These are phyloP conservation scores for Argyresthia albistria DNA, from an alignment of 2,888 invertebrate species.

Conservation along the genomic window DNA sequence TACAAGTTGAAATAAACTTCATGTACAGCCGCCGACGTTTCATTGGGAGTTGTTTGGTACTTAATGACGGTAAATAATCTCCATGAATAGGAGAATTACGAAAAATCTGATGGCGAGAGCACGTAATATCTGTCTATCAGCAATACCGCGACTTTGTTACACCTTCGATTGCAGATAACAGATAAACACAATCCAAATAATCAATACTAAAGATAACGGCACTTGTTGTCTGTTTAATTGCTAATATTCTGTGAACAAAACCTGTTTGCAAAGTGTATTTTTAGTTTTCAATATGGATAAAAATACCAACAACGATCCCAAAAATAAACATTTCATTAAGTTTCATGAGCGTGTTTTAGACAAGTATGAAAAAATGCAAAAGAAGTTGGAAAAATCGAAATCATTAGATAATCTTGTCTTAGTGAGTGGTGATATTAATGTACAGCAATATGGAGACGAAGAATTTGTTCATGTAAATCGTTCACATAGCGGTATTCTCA, in stretches of 20 bases:
- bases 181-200: too few species aligned
- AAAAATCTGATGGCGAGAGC: too few species aligned
- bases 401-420: constrained; percentile 36
- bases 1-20: too few species aligned
- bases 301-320: neutral
- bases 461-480: neutral
- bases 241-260: neutral
- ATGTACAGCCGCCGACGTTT: too few species aligned
- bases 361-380: constrained; percentile 55
- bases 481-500: neutral
- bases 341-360: constrained; percentile 46
- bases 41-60: too few species aligned
- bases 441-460: neutral
- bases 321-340: constrained; percentile 20
- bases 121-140: too few species aligned
- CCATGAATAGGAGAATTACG: too few species aligned
- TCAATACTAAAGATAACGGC: too few species aligned
- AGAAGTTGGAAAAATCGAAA: constrained; percentile 46
- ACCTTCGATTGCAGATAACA: too few species aligned
- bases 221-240: too few species aligned
- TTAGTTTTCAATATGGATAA: constrained; percentile 2
- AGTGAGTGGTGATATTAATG: neutral
- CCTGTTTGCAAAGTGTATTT: neutral
- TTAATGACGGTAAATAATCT: too few species aligned
- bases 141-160: too few species aligned